Base-by-base conservation (phyloP, 2,113 vertebrate genomes). In the Tamias sibiricus region DNA sequence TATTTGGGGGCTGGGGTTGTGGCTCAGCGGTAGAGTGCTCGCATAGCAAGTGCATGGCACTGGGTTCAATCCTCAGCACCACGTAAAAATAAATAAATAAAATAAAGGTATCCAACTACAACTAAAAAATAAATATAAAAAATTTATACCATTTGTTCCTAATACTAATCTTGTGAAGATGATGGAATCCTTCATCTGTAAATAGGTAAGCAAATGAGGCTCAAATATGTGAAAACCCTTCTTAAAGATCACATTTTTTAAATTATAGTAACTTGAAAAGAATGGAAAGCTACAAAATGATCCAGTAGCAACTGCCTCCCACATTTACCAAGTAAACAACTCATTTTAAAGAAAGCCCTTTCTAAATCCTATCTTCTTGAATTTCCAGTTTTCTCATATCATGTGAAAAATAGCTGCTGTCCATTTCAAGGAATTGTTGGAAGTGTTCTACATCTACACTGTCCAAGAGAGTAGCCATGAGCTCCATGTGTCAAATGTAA, bases 131-230 rank as follows among this genome's bases (percentile, higher is more conserved):
- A 49, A 10, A 49, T 13, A n/a, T n/a, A n/a, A n/a, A n/a, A n/a
- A n/a, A n/a, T n/a, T n/a, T n/a, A n/a, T 30, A 62, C 26, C 17
- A 22, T 69, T 95, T 93, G 12, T 86, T 94, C 47, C 79, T 84
- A 83, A 71, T 66, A 68, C 24, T 90, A 89, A 91, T 9, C 66
- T 90, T 95, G 32, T 24, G 52, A 92, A 96, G 28, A n/a, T 35
- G 28, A n/a, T 35, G 2, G 52, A 72, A 81, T 86, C 30, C 30
- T 24, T 30, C 6, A 52, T 74, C 30, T 89, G 17, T 71, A 92
- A 37, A 40, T 30, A 62, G 59, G 76, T 47, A 47, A 8, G 47
- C 47, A 47, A 47, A 47, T 47, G 47, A 47, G 47, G 7, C 47
- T 47, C 47, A 47, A 47, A 47, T 47, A 47, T 47, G 10, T 47